Base-by-base conservation (phyloP, 2,113 vertebrate genomes). In the Anarrhichthys ocellatus region DNA sequence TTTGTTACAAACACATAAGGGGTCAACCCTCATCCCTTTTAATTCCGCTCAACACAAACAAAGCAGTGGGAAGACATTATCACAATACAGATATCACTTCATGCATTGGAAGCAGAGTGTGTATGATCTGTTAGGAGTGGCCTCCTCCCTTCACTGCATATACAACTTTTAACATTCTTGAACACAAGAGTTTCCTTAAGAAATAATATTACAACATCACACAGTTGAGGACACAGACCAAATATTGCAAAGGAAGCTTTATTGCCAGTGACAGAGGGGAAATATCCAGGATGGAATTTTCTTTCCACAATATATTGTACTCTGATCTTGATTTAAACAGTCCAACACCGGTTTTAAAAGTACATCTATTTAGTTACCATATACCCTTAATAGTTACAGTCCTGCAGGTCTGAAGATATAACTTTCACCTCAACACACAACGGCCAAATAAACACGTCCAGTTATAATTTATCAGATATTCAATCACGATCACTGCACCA, bases 161-260 rank as follows among this genome's bases (percentile, higher is more conserved):
- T 58, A 69, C 50, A 56, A 13, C 34, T 6, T n/a, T 48, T 52
- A 32, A 73, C 17, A 29, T 15, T 69, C 8, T 24, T 3, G 6
- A 22, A 8, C 15, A 58, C 4, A 29, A 59, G 6, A 52, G 52
- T 73, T 78, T 76, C 2, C 24, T 73, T 70, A 34, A 64, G 14
- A 72, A 69, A 56, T 65, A 40, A 4, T n/a, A 22, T 29, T 0
- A n/a, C 70, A 85, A 32, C 32, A 38, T 22, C 79, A 90, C 66
- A 79, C 46, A 89, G 14, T 72, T 22, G 40, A 86, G 50, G 58
- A 92, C 75, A 88, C 66, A 86, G 73, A 81, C 56, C 68, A 76
- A 67, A 81, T 94, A 93, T 93, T 95, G 93, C 93, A 94, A 94
- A 94, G 82, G 80, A 94, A 95, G 90, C 93, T 95, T 96, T 96